Base-by-base conservation (phyloP, 2,888 invertebrate genomes). In the Drosophila flavopinicola region DNA sequence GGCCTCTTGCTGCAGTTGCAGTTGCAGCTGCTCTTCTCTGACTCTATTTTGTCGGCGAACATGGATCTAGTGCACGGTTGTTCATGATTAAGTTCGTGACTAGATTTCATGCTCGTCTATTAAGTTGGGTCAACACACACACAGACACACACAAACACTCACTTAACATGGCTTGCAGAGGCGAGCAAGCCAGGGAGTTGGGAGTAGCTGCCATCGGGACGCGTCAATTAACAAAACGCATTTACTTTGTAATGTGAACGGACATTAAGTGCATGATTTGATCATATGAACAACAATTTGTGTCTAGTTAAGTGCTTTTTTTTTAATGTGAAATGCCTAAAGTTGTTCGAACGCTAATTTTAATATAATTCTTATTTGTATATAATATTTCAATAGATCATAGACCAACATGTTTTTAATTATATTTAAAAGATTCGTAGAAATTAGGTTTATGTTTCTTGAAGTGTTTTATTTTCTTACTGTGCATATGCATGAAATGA, bases 101-200 rank as follows among this genome's bases (percentile, higher is more conserved):
- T 91, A 91, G 91, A 91, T 91, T 91, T 91, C 91, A 91, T 91
- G 91, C 91, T 91, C 91, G 91, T 91, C 91, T 91, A 91, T 91
- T 91, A 91, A 91, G 90, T 91, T 91, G 91, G 90, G 91, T 91
- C 90, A 90, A 90, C 87, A 90, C 90, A 89, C 66, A 64, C 41
- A 65, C 38, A 60, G 45, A 60, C 30, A 54, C 30, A 66, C 24
- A 11, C 10, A 27, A 10, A 27, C 9, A 44, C 3, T 15, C n/a
- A n/a, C 6, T 27, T 25, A 29, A 84, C 88, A 49, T 48, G 48
- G 49, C 59, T 32, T 24, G 33, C 9, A 33, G 69, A 68, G 74
- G 10, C 68, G 69, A 74, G 74, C 42, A 64, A 30, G n/a, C 37
- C 11, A 33, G 49, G 38, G 41, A 37, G 42, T 25, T 23, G 13